Conservation (phyloP, 1,140 invertebrate genomes). For the Pristionchus pacificus region DNA sequence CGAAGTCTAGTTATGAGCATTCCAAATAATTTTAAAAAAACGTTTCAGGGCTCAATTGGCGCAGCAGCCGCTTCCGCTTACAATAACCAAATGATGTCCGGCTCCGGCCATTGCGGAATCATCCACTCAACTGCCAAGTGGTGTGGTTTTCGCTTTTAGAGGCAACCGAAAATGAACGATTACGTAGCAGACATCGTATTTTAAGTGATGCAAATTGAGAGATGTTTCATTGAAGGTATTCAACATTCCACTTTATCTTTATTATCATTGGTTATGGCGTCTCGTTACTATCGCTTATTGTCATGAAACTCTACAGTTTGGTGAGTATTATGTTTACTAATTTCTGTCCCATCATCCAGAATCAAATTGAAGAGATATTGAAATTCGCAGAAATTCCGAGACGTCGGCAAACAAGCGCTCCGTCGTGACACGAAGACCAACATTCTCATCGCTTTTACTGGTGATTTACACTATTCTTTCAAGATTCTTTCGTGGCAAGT, state of each 20-base stretch:
- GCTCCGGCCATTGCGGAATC: neutral
- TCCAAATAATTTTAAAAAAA: too few relatives aligned
- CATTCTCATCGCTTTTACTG: neutral
- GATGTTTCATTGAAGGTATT: constrained; percentile 9
- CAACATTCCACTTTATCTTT: constrained; percentile 13
- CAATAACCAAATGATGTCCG: neutral
- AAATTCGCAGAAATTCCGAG: too few relatives aligned
- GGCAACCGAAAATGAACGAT: too few relatives aligned
- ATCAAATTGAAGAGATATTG: neutral
- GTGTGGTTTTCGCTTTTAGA: too few relatives aligned
- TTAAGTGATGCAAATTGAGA: too few relatives aligned
- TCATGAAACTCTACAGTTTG: neutral
- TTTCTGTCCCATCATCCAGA: neutral
- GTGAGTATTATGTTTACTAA: neutral
- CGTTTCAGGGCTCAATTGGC: neutral
- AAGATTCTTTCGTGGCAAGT: too few relatives aligned
- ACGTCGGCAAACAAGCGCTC: too few relatives aligned
- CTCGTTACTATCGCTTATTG: neutral
- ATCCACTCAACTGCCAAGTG: neutral
- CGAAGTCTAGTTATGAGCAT: too few relatives aligned
- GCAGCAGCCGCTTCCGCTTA: neutral
- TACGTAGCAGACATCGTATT: too few relatives aligned
- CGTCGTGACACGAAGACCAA: neutral
- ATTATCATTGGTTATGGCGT: constrained; percentile 5
- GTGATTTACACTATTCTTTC: too few relatives aligned